A percentile compares a stretch with the other conserved stretches of the same genome.
Evolutionary conservation across 2,113 vertebrate genomes (phyloP).

Genomic region (Leucoraja erinaceus): DNA sequence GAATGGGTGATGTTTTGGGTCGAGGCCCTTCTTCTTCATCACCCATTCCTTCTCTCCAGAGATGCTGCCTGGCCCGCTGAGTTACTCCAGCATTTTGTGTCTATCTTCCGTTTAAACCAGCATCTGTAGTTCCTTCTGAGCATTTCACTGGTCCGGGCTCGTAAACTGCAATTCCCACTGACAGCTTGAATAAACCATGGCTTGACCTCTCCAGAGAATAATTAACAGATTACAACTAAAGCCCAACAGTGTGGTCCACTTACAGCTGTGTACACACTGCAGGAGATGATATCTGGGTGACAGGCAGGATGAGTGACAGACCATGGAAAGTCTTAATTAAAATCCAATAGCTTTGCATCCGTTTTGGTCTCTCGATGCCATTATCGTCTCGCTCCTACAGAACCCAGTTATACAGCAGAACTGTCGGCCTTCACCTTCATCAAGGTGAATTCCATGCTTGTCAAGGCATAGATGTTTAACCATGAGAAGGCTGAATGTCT

Average conservation of each 20-base stretch:
- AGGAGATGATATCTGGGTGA: constrained; percentile 14
- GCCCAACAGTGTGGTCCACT: background rate
- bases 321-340: constrained; percentile 25
- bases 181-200: background rate
- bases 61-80: too few relatives aligned
- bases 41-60: too few relatives aligned
- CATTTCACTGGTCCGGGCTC: background rate
- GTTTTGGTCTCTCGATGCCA: background rate
- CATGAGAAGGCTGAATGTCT: too few relatives aligned
- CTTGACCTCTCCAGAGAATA: constrained; percentile 15
- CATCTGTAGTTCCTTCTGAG: too few relatives aligned
- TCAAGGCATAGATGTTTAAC: background rate
- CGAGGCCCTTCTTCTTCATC: too few relatives aligned
- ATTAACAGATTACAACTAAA: background rate
- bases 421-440: background rate
- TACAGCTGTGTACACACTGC: constrained; percentile 8
- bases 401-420: background rate
- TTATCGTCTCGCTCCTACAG: background rate
- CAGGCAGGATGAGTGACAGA: constrained; percentile 14
- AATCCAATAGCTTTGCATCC: background rate
- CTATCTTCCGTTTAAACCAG: too few relatives aligned
- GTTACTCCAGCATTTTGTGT: too few relatives aligned
- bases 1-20: too few relatives aligned
- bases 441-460: background rate
- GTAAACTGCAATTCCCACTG: background rate